Percentiles rank a stretch among this genome's conserved stretches.
Conservation (phyloP, 92 coral and sea anemone genomes). For the Epizoanthus rinbou region DNA sequence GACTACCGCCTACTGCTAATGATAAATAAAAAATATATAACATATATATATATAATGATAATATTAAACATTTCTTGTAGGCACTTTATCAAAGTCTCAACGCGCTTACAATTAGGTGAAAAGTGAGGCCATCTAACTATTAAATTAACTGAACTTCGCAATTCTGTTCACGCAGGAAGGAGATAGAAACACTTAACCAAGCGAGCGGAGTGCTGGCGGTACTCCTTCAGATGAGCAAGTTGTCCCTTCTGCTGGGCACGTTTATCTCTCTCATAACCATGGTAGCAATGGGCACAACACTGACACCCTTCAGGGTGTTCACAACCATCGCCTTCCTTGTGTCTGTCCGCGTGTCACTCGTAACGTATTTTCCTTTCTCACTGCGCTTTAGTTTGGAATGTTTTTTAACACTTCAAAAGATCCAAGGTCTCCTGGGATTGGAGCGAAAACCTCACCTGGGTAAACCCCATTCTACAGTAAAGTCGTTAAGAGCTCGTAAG, state of each 20-base stretch:
- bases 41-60: too few relatives aligned
- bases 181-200: slow-evolving; percentile 27
- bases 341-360: slow-evolving; percentile 30
- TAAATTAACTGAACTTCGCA: background rate
- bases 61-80: too few relatives aligned
- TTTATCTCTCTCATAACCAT: slow-evolving; percentile 38
- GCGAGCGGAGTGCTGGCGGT: slow-evolving; percentile 29
- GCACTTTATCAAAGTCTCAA: too few relatives aligned
- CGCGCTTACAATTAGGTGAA: background rate
- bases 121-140: background rate
- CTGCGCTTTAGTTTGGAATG: slow-evolving; percentile 34
- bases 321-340: slow-evolving; percentile 36
- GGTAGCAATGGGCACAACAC: slow-evolving; percentile 32
- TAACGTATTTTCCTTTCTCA: slow-evolving; percentile 12
- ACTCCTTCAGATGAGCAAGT: slow-evolving; percentile 21
- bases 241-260: slow-evolving; percentile 27
- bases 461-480: slow-evolving; percentile 14
- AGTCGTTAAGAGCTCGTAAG: slow-evolving; percentile 37
- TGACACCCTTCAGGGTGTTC: slow-evolving; percentile 29
- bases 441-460: slow-evolving; percentile 32
- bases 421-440: slow-evolving; percentile 19
- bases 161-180: slow-evolving; percentile 12
- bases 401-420: slow-evolving; percentile 17
- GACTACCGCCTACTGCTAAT: too few relatives aligned
- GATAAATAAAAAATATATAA: too few relatives aligned